Evolutionary conservation across 2,797 vertebrate genomes (phyloP).

Genomic region (Centropyge bicolor): DNA sequence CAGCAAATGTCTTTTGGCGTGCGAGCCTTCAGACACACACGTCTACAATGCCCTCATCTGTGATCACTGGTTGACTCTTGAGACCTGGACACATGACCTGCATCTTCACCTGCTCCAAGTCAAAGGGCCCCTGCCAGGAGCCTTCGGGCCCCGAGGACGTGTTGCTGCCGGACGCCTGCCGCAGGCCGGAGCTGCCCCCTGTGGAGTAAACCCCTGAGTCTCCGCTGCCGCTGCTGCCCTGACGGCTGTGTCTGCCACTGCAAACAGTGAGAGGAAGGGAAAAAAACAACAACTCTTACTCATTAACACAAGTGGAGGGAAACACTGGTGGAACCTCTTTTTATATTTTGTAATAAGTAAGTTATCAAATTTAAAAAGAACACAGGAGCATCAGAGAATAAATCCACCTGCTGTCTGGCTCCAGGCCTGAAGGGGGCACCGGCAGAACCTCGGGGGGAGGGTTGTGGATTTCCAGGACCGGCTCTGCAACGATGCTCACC

Average conservation of each 20-base stretch:
- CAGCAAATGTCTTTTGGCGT: not conserved
- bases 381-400: not conserved
- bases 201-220: constrained; percentile 83
- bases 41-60: constrained; percentile 58
- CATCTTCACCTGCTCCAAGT: constrained; percentile 51
- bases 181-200: constrained; percentile 58
- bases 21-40: constrained; percentile 47
- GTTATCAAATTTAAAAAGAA: not conserved
- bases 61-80: not conserved
- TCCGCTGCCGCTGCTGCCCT: constrained; percentile 76
- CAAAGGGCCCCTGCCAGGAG: not conserved
- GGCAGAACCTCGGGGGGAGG: constrained; percentile 8
- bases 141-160: not conserved
- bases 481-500: constrained; percentile 52
- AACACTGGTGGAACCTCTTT: no score
- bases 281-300: not conserved
- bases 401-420: constrained; percentile 57
- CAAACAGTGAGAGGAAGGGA: not conserved
- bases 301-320: no score
- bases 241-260: constrained; percentile 64
- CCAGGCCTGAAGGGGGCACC: not conserved
- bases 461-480: constrained; percentile 40
- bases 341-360: no score
- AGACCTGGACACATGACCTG: constrained; percentile 18
- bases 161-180: not conserved